These are phyloP conservation scores for Corythaixoides concolor DNA, from an alignment of 2,113 vertebrate species.

Conservation along the genomic window DNA sequence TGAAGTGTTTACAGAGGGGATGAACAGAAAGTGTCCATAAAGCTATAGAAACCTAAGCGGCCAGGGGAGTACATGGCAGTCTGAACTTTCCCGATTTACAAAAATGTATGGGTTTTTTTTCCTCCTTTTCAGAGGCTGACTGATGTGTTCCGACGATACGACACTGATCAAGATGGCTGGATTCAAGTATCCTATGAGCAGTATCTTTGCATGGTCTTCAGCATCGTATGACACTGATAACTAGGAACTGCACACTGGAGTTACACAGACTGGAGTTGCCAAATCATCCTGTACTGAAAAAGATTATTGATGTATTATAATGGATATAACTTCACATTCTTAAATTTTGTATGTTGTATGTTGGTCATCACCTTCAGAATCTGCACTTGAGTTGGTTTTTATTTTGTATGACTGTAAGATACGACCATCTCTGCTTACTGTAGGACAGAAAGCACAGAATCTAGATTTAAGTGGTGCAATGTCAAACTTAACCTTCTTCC, in stretches of 20 bases:
- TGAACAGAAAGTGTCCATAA: background rate
- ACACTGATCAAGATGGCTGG: constrained; percentile 98
- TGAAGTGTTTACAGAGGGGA: background rate
- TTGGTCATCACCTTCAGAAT: background rate
- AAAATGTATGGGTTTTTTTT: background rate
- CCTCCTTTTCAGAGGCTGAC: constrained; percentile 86
- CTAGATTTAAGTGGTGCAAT: constrained; percentile 5
- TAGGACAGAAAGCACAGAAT: constrained; percentile 15
- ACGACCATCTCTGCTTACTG: background rate
- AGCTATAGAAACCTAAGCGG: background rate
- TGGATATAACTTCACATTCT: constrained; percentile 20
- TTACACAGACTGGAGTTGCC: constrained; percentile 66
- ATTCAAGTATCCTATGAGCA: constrained; percentile 99
- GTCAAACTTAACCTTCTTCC: background rate
- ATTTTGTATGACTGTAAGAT: background rate
- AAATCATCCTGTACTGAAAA: constrained; percentile 20
- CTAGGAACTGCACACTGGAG: background rate
- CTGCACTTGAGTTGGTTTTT: constrained; percentile 10
- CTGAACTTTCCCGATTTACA: background rate
- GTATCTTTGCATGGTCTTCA: constrained; percentile 98
- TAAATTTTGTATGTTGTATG: constrained; percentile 28
- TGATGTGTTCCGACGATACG: constrained; percentile 92
- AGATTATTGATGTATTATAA: constrained; percentile 17
- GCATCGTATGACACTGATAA: constrained; percentile 80
- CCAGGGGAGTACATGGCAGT: background rate